Evolutionary conservation across 1,140 invertebrate genomes (phyloP).

Genomic region (Lutraria rhynchaena): DNA sequence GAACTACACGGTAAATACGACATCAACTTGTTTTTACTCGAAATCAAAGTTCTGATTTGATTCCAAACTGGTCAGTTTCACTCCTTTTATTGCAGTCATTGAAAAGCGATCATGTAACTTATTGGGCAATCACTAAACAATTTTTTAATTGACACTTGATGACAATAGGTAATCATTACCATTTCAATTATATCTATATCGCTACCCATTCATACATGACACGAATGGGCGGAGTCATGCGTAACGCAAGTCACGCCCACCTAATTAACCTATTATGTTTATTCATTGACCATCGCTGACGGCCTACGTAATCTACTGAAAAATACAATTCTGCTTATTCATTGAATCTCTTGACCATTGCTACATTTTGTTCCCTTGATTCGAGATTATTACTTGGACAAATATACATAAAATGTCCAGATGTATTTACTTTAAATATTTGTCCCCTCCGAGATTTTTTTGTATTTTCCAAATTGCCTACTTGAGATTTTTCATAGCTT

Average conservation of each 20-base stretch:
- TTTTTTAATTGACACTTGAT: conserved; percentile 48
- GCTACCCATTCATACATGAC: conserved; percentile 1
- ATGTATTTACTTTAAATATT: conserved; percentile 44
- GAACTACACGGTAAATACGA: too few species aligned
- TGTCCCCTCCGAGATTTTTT: conserved; percentile 27
- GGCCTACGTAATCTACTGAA: neutral
- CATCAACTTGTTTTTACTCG: too few species aligned
- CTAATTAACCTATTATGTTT: conserved; percentile 44
- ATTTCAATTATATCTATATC: conserved; percentile 55
- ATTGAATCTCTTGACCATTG: neutral
- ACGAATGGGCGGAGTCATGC: neutral
- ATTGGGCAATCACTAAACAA: conserved; percentile 57
- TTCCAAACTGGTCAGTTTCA: neutral
- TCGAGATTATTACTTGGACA: conserved; percentile 6
- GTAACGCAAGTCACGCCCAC: conserved; percentile 16
- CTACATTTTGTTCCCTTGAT: neutral
- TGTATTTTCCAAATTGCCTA: conserved; percentile 16
- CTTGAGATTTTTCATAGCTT: conserved; percentile 21
- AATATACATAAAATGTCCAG: conserved; percentile 39
- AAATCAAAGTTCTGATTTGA: too few species aligned
- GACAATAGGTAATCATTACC: conserved; percentile 57
- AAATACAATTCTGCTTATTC: conserved; percentile 23
- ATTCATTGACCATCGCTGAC: conserved; percentile 26
- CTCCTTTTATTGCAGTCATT: conserved; percentile 21
- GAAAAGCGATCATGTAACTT: conserved; percentile 39